Evolutionary conservation across 2,888 invertebrate species (phyloP), one percentile per base, ranked within the genome.

Genomic region (Tenodera sinensis): DNA sequence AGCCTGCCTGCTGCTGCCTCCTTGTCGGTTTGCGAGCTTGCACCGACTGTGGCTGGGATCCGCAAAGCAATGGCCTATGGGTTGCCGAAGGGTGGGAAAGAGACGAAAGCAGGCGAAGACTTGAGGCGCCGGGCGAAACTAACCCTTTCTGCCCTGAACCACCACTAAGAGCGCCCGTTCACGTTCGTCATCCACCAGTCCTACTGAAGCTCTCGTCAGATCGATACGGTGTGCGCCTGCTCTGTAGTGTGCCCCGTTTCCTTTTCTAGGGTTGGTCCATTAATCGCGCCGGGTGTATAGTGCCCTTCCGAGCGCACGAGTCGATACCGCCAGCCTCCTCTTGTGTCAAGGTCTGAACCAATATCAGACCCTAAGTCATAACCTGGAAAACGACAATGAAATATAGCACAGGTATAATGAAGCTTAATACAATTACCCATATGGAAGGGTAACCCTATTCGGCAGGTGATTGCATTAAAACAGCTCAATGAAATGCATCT

Each of bases 191-290:
- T 71, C 30, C 30, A n/a, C 83, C 83, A 30, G 30, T 30, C 83
- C 28, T n/a, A 28, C 83, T 6, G 30, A 28, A 83, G 42, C 28
- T 47, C 27, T 27, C 71, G 14, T n/a, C 71, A 28, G 86, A 86
- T 86, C 86, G 86, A 86, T 86, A 86, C 86, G 25, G 27, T 42
- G 15, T 47, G 42, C 34, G 85, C 42, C 25, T 27, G 28, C 54
- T 71, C 54, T 20, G 20, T 25, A 20, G 4, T 20, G 3, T 20
- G 20, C 6, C 54, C 54, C 54, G 54, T 71, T 71, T 71, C 54
- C 54, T 85, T 25, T 34, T 34, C 47, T 28, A 81, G 86, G 86
- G 86, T 86, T 86, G 86, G 86, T 86, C 86, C 86, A 86, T 86
- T 86, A 86, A 42, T 86, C 86, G 34, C 28, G 47, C 86, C 42